phyloP scores from a whole-genome alignment of 2,113 vertebrate genomes.

The Cisticola juncidis region DNA sequence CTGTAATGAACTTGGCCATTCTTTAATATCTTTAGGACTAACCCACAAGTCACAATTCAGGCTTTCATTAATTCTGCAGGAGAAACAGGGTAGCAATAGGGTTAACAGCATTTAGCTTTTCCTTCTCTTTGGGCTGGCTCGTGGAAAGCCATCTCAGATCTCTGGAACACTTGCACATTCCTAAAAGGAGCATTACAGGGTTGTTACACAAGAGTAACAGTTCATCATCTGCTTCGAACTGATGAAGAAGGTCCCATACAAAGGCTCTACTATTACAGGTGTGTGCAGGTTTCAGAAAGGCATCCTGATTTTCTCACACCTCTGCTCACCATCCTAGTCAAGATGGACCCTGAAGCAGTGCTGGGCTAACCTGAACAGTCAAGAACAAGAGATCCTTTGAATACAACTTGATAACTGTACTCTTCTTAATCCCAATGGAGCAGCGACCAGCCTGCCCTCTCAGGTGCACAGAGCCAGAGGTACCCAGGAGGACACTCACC shows the following conservation, averaged over 20 bases:
- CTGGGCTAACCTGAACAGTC: not conserved
- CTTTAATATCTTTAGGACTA: not conserved
- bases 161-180: not conserved
- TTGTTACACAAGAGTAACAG: not conserved
- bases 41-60: not conserved
- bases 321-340: not conserved
- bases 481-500: not conserved
- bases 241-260: not conserved
- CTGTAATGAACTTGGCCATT: not conserved
- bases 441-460: not conserved
- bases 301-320: not conserved
- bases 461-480: not conserved
- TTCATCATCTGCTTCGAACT: not conserved
- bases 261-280: not conserved
- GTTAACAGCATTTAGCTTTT: not conserved
- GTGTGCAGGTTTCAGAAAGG: not conserved
- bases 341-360: not conserved
- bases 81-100: not conserved
- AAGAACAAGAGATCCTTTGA: not conserved
- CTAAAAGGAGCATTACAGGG: not conserved
- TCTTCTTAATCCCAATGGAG: not conserved
- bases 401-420: not conserved
- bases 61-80: not conserved
- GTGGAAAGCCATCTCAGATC: not conserved
- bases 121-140: rapidly evolving